Percentiles rank a stretch among this genome's conserved stretches.
Evolutionary conservation across 2,888 invertebrate species (phyloP).

Genomic region (Calliscelio sp.): DNA sequence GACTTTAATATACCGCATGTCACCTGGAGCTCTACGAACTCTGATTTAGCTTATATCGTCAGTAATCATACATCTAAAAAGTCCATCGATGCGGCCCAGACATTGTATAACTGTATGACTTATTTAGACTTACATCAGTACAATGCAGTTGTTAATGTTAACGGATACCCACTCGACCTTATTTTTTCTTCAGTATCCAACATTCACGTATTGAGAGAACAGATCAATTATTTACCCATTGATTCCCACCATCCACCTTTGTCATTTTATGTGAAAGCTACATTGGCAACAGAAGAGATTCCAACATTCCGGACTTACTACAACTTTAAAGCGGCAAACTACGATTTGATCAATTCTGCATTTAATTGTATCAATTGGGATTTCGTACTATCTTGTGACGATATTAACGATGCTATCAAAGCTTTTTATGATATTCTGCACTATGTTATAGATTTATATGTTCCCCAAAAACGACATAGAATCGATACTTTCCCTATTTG

Average conservation of each 20-base stretch:
- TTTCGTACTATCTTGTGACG: no score
- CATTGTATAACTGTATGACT: not conserved
- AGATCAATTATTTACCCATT: not conserved
- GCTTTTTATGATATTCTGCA: no score
- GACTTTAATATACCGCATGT: not conserved
- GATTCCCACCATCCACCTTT: not conserved
- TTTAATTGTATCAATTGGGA: not conserved
- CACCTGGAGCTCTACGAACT: not conserved
- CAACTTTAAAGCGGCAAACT: not conserved
- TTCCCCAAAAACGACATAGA: not conserved
- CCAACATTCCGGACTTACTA: not conserved
- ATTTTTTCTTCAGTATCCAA: not conserved
- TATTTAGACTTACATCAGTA: not conserved
- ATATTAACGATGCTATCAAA: not conserved
- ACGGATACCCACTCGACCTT: not conserved
- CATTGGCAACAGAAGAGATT: not conserved
- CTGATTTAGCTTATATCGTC: not conserved
- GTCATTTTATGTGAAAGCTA: not conserved
- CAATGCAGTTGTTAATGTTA: not conserved
- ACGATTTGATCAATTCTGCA: not conserved
- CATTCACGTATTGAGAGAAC: not conserved
- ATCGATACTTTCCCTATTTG: constrained; percentile 1
- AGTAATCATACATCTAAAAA: not conserved
- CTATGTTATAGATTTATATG: not conserved
- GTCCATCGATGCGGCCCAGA: not conserved